Base-by-base conservation (phyloP, 2,888 invertebrate species). In the Lydus trimaculatus region DNA sequence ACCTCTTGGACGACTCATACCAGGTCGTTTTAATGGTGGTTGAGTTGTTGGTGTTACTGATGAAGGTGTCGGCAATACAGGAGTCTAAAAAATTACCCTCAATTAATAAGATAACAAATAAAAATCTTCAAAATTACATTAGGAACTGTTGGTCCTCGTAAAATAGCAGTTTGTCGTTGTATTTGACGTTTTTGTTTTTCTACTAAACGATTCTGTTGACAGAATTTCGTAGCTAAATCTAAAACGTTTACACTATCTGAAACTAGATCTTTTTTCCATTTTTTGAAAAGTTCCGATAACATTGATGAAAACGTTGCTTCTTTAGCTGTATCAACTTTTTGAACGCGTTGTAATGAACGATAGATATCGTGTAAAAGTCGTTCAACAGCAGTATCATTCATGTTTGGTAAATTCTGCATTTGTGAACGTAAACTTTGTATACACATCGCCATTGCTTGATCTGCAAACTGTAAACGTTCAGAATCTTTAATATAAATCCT, bases 401-500 rank as follows among this genome's bases (percentile, higher is more conserved):
- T 81, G 8, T 80, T 80, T 6, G 83, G 77, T 69, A 87, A 78
- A 59, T 84, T 82, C 48, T 89, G 89, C 23, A 91, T 86, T 78
- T 89, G 89, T 5, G 89, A 89, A 72, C 91, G 88, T 71, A 93
- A 84, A 43, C 92, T 91, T 80, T 92, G 92, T 9, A 91, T 87
- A 75, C 92, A 92, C 72, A 92, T 88, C 0, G 91, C 90, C 71
- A 94, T 88, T 0, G 96, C 94, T 85, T 94, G 92, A 66, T 92
- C 91, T 0, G 93, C 92, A 66, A 96, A 87, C 78, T 93, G 92
- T 76, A 93, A 91, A 66, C 97, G 89, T 82, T 97, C 97, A 1
- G 90, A 89, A 82, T 97, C 95, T 43, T 94, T 89, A 68, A 98
- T 88, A 83, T 96, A 97, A 79, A 92, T 91, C 79, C 92, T 92